phyloP scores from a whole-genome alignment of 2,888 invertebrate species.

The Hipparchia sbordonii region DNA sequence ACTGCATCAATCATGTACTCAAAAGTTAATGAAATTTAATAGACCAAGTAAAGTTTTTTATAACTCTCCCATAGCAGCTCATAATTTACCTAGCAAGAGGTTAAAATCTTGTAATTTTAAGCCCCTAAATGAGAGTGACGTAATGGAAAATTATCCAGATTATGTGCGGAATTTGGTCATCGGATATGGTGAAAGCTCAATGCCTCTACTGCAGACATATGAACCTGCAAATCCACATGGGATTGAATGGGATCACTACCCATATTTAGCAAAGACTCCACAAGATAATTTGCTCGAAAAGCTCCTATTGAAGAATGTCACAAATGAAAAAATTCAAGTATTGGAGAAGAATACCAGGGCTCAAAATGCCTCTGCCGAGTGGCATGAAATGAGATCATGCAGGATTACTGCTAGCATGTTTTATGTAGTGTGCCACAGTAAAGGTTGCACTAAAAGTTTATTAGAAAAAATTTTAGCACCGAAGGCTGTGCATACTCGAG shows the following conservation, averaged over 20 bases:
- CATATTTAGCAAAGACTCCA: slow-evolving; percentile 5
- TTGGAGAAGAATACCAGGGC: neutral
- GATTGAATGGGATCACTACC: slow-evolving; percentile 23
- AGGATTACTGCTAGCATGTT: no score
- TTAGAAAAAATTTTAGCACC: neutral
- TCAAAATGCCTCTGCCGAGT: neutral
- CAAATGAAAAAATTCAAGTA: neutral
- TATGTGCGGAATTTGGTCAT: slow-evolving; percentile 14
- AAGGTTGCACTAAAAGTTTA: no score
- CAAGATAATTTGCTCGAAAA: no score
- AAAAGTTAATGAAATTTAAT: neutral
- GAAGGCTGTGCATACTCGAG: slow-evolving; percentile 5
- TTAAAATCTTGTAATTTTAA: neutral
- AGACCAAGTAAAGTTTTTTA: no score
- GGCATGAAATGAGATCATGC: neutral
- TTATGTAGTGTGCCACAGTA: no score
- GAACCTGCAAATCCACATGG: slow-evolving; percentile 31
- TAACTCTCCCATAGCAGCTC: no score
- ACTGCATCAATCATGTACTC: neutral
- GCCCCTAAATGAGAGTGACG: neutral
- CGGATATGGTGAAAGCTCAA: slow-evolving; percentile 9
- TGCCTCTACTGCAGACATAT: slow-evolving; percentile 29
- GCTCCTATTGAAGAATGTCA: no score
- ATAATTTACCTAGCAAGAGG: neutral
- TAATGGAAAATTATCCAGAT: slow-evolving; percentile 11